phyloP scores from a whole-genome alignment of 2,113 vertebrate genomes.

The Calypte anna region DNA sequence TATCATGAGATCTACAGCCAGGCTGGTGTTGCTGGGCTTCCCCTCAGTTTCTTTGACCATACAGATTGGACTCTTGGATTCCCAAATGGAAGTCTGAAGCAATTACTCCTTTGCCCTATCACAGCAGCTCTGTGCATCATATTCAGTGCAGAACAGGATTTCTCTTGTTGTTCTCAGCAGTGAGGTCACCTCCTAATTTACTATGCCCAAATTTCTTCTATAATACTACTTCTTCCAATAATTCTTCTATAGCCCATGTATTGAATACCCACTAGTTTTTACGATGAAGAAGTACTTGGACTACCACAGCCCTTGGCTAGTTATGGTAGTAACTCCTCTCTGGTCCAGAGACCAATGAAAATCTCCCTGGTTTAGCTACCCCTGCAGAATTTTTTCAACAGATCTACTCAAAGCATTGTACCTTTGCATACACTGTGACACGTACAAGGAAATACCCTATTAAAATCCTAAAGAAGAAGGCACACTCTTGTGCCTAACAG shows the following conservation, averaged over 20 bases:
- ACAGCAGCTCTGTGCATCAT: background rate
- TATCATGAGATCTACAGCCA: background rate
- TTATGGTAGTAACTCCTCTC: background rate
- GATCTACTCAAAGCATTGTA: background rate
- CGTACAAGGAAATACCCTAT: background rate
- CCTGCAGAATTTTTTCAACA: background rate
- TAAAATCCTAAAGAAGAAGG: background rate
- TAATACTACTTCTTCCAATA: too few relatives aligned
- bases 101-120: background rate
- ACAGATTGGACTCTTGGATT: background rate
- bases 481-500: background rate
- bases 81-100: background rate
- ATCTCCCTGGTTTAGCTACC: background rate
- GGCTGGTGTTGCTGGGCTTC: background rate
- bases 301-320: background rate
- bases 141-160: background rate
- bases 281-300: background rate
- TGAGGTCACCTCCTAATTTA: background rate
- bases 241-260: background rate
- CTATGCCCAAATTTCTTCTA: background rate
- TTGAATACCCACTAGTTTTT: background rate
- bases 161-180: background rate
- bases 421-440: background rate
- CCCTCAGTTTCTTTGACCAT: background rate
- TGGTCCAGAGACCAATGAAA: background rate